These are phyloP conservation scores for Varanus salvator DNA, from an alignment of 2,113 vertebrate species.

Conservation along the genomic window DNA sequence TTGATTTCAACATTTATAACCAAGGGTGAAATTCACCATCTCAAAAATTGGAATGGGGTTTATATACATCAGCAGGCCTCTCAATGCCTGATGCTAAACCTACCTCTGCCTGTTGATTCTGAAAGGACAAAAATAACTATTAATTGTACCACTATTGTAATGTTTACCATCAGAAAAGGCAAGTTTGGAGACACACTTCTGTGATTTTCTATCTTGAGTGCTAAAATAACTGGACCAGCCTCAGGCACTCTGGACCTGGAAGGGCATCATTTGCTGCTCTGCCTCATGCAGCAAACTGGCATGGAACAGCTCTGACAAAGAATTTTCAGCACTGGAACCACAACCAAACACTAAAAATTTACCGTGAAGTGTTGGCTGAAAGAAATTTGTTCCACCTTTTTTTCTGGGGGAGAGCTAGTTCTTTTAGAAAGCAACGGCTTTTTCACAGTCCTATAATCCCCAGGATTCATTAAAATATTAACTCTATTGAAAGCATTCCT, in stretches of 20 bases:
- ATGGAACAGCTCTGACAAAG: neutral
- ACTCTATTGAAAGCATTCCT: neutral
- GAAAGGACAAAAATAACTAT: neutral
- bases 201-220: too few species aligned
- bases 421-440: neutral
- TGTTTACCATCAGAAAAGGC: too few species aligned
- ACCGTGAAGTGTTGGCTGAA: neutral
- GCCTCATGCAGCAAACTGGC: neutral
- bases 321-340: neutral
- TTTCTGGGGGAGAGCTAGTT: neutral
- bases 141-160: neutral
- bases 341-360: neutral
- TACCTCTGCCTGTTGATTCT: neutral
- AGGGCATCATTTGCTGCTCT: too few species aligned
- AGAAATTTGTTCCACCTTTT: neutral
- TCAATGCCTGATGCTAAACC: too few species aligned
- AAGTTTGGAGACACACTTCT: too few species aligned
- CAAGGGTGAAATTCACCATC: too few species aligned
- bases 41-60: neutral
- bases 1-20: neutral
- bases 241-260: neutral
- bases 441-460: neutral
- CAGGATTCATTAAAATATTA: neutral
- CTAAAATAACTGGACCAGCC: too few species aligned
- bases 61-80: neutral